A percentile compares a stretch with the other conserved stretches of the same genome.
Evolutionary conservation across 2,113 vertebrate genomes (phyloP).

Genomic region (Scomber scombrus): DNA sequence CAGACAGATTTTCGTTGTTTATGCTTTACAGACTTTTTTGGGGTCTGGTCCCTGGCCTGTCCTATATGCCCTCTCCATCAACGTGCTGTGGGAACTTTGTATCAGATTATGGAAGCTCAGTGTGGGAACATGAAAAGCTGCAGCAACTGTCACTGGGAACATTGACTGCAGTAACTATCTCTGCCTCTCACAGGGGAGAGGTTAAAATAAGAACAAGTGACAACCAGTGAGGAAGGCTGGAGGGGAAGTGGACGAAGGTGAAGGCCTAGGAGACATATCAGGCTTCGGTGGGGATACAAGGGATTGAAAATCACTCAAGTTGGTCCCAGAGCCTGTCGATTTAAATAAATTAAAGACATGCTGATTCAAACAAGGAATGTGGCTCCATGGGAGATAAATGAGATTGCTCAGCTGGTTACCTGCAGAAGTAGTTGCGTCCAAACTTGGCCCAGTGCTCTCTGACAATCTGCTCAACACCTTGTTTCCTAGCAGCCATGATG

Average conservation of each 20-base stretch:
- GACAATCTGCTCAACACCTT: slow-evolving; percentile 94
- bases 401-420: slow-evolving; percentile 79
- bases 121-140: slow-evolving; percentile 66
- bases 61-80: slow-evolving; percentile 27
- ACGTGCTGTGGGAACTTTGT: slow-evolving; percentile 66
- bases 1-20: slow-evolving; percentile 7
- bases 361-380: not conserved
- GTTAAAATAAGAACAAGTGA: slow-evolving; percentile 72
- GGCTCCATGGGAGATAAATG: not conserved
- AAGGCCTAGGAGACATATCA: slow-evolving; percentile 52
- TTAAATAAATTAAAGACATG: slow-evolving; percentile 11
- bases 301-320: not conserved
- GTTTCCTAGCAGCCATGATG: slow-evolving; percentile 92
- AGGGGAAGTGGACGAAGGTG: slow-evolving; percentile 47
- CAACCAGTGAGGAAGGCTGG: slow-evolving; percentile 28
- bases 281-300: slow-evolving; percentile 17
- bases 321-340: not conserved
- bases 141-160: slow-evolving; percentile 65
- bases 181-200: slow-evolving; percentile 66
- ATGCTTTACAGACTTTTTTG: slow-evolving; percentile 23
- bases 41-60: slow-evolving; percentile 1
- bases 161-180: slow-evolving; percentile 47
- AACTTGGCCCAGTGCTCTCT: slow-evolving; percentile 96
- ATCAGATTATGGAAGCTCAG: slow-evolving; percentile 57
- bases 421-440: slow-evolving; percentile 97